Base-by-base conservation (phyloP, 1,140 invertebrate genomes). In the Drosophila sulfurigaster region DNA sequence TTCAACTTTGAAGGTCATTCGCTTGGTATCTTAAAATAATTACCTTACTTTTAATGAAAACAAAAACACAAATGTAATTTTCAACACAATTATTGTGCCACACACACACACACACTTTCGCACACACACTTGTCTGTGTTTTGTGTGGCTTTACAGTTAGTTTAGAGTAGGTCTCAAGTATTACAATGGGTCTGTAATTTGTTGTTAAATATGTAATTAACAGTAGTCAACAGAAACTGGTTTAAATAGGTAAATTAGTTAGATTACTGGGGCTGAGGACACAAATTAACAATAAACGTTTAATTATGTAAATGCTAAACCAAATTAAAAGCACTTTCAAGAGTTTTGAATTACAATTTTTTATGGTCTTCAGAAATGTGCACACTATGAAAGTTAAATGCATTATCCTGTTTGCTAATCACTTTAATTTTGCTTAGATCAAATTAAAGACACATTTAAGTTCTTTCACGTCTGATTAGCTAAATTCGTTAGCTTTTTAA, bases 61-160 rank as follows among this genome's bases (percentile, higher is more conserved):
- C 32, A 79, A 88, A 88, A 88, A 86, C 56, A 88, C 68, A 78
- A 88, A 80, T 80, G 63, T 69, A 83, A 80, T 82, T 87, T 87
- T 71, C 73, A 89, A 87, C 83, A 79, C 85, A 76, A 80, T 60
- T 72, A 78, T 69, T 66, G 54, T 56, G 75, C 43, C 70, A 67
- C 63, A 70, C 52, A 63, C 16, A 38, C 10, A 49, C 45, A 62
- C 25, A 30, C 56, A 58, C 43, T 16, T 25, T 25, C 20, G 20
- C 4, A 59, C 48, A 52, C 35, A 49, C 48, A 60, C 16, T 5
- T 49, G 5, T 43, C 35, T 58, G 15, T 41, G 52, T 64, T 8
- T 41, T 25, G 13, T 54, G 15, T 67, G 48, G 28, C 2, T 54
- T 57, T 63, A 56, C 49, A 57, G 60, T 58, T 49, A 6, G 5